Evolutionary conservation across 2,888 invertebrate genomes (phyloP).

Genomic region (Asteroscopus sphinx): DNA sequence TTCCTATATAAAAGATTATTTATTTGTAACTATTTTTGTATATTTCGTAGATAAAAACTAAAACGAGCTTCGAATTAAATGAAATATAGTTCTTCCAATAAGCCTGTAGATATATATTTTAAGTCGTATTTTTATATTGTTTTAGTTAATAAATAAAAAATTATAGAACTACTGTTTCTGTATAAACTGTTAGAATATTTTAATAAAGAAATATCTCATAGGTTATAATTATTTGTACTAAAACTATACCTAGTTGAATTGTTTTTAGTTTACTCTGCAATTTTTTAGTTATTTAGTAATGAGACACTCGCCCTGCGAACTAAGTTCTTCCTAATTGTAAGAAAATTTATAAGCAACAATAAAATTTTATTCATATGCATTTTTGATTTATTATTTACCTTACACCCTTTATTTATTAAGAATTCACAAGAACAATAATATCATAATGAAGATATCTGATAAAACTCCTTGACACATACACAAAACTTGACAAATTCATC

Average conservation of each 20-base stretch:
- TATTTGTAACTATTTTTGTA: constrained; percentile 88
- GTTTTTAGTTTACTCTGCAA: constrained; percentile 79
- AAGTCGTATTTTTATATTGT: constrained; percentile 72
- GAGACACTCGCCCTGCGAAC: constrained; percentile 84
- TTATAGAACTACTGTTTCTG: constrained; percentile 74
- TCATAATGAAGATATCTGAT: constrained; percentile 2
- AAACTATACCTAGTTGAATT: constrained; percentile 78
- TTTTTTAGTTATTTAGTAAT: constrained; percentile 72
- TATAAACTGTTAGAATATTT: constrained; percentile 83
- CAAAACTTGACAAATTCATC: constrained; percentile 43
- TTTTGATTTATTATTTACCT: constrained; percentile 55
- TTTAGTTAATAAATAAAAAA: constrained; percentile 61
- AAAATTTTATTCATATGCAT: constrained; percentile 84
- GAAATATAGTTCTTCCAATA: constrained; percentile 81
- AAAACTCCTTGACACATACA: constrained; percentile 16
- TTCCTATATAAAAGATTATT: constrained; percentile 86
- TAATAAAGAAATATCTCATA: constrained; percentile 84
- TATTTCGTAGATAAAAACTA: constrained; percentile 76
- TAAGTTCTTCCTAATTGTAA: constrained; percentile 86
- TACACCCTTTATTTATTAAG: neutral
- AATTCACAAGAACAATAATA: neutral
- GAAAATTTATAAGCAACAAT: constrained; percentile 88
- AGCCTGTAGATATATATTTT: constrained; percentile 82
- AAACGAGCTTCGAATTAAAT: constrained; percentile 66
- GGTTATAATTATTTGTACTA: constrained; percentile 77